Conservation (phyloP, 2,888 invertebrate species). For the Cheilosia vulpina region DNA sequence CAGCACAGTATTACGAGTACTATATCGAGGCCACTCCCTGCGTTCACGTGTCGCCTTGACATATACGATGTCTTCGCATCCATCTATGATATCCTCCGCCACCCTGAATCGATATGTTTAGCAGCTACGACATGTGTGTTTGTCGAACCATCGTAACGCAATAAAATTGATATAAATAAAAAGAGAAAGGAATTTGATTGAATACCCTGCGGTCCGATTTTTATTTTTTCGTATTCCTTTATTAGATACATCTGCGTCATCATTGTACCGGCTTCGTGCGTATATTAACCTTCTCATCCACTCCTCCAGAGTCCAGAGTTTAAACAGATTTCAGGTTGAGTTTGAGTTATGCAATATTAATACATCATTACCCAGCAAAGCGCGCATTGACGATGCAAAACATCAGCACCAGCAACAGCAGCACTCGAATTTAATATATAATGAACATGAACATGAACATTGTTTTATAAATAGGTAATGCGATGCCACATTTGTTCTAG, state of each 20-base stretch:
- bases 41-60: slow-evolving; percentile 56
- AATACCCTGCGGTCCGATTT: slow-evolving; percentile 27
- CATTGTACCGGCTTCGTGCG: background rate
- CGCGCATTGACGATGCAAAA: background rate
- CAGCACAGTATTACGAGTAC: slow-evolving; percentile 23
- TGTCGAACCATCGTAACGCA: slow-evolving; percentile 5
- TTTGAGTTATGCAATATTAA: slow-evolving; percentile 60
- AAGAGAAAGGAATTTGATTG: slow-evolving; percentile 43
- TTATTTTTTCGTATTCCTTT: background rate
- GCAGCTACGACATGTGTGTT: slow-evolving; percentile 26
- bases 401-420: slow-evolving; percentile 19
- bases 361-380: slow-evolving; percentile 36
- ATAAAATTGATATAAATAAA: slow-evolving; percentile 6
- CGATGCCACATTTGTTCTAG: slow-evolving; percentile 33
- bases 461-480: slow-evolving; percentile 39
- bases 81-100: slow-evolving; percentile 27
- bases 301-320: slow-evolving; percentile 21
- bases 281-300: slow-evolving; percentile 23
- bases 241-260: slow-evolving; percentile 21
- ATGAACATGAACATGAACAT: slow-evolving; percentile 35
- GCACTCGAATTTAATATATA: slow-evolving; percentile 53
- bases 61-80: slow-evolving; percentile 33
- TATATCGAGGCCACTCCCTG: slow-evolving; percentile 54
- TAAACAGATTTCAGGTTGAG: slow-evolving; percentile 49
- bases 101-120: slow-evolving; percentile 55